phyloP scores from a whole-genome alignment of 2,888 invertebrate genomes.

The Troides helena region DNA sequence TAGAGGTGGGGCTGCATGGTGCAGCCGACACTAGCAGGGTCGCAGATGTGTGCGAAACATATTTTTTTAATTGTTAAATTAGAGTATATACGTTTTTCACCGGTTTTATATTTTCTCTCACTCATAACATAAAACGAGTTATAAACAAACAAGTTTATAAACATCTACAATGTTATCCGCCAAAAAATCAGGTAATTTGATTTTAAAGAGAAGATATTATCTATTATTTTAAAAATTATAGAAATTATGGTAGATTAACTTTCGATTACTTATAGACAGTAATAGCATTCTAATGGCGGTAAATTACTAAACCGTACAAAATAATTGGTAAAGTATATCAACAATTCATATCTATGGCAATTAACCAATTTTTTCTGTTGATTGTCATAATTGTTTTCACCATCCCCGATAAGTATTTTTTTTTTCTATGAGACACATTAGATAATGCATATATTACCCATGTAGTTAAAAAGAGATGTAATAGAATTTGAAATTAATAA shows the following conservation, averaged over 20 bases:
- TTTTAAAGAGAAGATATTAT: too few species aligned
- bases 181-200: too few species aligned
- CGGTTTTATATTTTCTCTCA: too few species aligned
- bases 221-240: neutral
- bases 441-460: neutral
- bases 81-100: too few species aligned
- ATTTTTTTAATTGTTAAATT: too few species aligned
- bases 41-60: too few species aligned
- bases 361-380: neutral
- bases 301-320: neutral
- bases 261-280: neutral
- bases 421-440: neutral
- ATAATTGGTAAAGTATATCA: neutral
- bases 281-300: neutral
- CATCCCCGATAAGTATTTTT: neutral
- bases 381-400: too few species aligned
- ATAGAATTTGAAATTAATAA: neutral
- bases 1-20: too few species aligned
- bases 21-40: too few species aligned
- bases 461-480: neutral
- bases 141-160: too few species aligned
- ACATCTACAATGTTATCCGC: too few species aligned
- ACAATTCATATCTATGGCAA: neutral
- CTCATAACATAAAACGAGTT: too few species aligned
- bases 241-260: neutral